Evolutionary conservation across 2,797 vertebrate genomes (phyloP).

Genomic region (Megalops cyprinoides): DNA sequence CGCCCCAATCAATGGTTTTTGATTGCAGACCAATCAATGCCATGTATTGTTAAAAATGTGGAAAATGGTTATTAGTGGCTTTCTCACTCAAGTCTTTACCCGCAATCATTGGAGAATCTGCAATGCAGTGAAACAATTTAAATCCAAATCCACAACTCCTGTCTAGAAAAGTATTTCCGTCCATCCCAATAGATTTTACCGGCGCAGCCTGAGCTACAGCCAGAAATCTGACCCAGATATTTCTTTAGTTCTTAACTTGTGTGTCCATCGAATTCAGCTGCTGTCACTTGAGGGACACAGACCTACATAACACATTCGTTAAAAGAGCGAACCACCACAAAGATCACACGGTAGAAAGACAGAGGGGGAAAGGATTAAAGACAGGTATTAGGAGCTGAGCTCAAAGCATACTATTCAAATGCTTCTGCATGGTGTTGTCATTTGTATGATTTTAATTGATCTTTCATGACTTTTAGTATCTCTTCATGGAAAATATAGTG

Average conservation of each 20-base stretch:
- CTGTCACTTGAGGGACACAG: not conserved
- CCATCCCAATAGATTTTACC: not conserved
- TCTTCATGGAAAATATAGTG: no score
- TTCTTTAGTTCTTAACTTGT: not conserved
- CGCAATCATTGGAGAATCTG: not conserved
- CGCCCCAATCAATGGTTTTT: no score
- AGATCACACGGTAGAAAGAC: not conserved
- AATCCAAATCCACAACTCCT: not conserved
- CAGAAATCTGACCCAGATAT: constrained; percentile 11
- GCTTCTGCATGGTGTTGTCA: no score
- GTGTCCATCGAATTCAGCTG: not conserved
- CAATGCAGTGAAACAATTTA: not conserved
- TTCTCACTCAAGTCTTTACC: not conserved
- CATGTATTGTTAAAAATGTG: not conserved
- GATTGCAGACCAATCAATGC: not conserved
- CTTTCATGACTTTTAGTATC: no score
- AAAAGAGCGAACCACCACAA: not conserved
- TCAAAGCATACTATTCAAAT: no score
- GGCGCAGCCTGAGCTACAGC: not conserved
- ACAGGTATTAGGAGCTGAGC: no score
- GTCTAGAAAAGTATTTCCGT: not conserved
- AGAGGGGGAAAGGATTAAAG: not conserved
- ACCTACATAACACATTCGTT: not conserved
- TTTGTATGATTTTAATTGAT: no score
- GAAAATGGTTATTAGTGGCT: not conserved